phyloP scores from a whole-genome alignment of 1,140 invertebrate species.

The Yoshiicerus persimilis region DNA sequence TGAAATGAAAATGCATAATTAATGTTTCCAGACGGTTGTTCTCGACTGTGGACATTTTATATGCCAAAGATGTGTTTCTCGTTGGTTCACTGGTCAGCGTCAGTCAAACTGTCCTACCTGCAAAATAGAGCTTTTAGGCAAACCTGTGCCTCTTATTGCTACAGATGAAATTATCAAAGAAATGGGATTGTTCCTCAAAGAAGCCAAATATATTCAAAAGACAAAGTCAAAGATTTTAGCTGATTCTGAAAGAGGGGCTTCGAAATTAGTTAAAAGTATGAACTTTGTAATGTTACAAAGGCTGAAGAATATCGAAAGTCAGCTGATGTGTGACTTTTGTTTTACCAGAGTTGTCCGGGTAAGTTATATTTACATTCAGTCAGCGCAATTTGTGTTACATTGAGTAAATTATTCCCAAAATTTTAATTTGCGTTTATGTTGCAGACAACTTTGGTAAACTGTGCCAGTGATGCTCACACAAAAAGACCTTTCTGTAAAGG shows the following conservation, averaged over 20 bases:
- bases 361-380: too few species aligned
- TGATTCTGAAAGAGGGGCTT: neutral
- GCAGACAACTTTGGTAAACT: conserved; percentile 27
- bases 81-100: conserved; percentile 18
- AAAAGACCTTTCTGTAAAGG: conserved; percentile 23
- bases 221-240: neutral
- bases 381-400: too few species aligned
- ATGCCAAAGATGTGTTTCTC: conserved; percentile 28
- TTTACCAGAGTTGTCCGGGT: conserved; percentile 32
- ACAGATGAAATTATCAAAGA: conserved; percentile 30
- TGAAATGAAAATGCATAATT: neutral
- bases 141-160: conserved; percentile 26
- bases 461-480: conserved; percentile 20
- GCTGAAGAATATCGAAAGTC: conserved; percentile 30
- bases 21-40: neutral
- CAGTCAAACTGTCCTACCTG: conserved; percentile 32
- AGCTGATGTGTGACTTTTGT: conserved; percentile 38
- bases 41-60: conserved; percentile 30
- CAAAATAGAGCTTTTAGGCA: conserved; percentile 21
- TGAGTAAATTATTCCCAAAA: too few species aligned
- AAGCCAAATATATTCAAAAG: conserved; percentile 26
- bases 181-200: conserved; percentile 20
- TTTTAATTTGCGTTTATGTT: neutral
- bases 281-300: conserved; percentile 34
- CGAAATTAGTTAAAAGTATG: conserved; percentile 27